Conservation (phyloP, 2,797 vertebrate species). For the Melanotaenia parkinsoni region DNA sequence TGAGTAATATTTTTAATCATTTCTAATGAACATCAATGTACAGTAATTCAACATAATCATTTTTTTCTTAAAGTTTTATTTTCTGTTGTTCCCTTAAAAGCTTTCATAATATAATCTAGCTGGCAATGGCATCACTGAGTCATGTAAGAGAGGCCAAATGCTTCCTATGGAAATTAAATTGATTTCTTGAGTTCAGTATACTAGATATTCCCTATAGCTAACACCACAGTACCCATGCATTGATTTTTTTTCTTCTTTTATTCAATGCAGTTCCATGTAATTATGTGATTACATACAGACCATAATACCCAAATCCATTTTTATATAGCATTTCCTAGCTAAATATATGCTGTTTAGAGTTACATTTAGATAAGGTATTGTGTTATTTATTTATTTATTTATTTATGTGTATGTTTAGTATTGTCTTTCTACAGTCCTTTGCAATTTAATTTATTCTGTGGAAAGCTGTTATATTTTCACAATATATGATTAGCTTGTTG, state of each 20-base stretch:
- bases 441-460: constrained; percentile 35
- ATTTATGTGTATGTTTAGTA: no score
- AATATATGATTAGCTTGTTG: not conserved
- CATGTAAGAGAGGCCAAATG: constrained; percentile 48
- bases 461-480: constrained; percentile 27
- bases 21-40: not conserved
- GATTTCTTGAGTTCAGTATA: constrained; percentile 31
- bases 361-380: no score
- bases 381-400: no score
- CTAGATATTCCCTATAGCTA: constrained; percentile 20
- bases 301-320: constrained; percentile 18
- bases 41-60: constrained; percentile 14
- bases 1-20: no score
- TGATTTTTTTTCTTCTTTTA: constrained; percentile 20
- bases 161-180: constrained; percentile 60
- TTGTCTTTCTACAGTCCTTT: constrained; percentile 31
- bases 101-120: constrained; percentile 52
- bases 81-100: constrained; percentile 44
- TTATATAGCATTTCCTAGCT: constrained; percentile 37
- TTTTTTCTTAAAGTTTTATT: constrained; percentile 16
- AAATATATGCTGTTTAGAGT: not conserved
- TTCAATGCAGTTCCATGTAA: constrained; percentile 18
- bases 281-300: constrained; percentile 54
- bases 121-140: constrained; percentile 23
- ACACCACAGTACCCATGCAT: constrained; percentile 37